Evolutionary conservation across 2,888 invertebrate species (phyloP), one percentile per base, ranked within the genome.

Genomic region (Mongoloraphidia duomilia): DNA sequence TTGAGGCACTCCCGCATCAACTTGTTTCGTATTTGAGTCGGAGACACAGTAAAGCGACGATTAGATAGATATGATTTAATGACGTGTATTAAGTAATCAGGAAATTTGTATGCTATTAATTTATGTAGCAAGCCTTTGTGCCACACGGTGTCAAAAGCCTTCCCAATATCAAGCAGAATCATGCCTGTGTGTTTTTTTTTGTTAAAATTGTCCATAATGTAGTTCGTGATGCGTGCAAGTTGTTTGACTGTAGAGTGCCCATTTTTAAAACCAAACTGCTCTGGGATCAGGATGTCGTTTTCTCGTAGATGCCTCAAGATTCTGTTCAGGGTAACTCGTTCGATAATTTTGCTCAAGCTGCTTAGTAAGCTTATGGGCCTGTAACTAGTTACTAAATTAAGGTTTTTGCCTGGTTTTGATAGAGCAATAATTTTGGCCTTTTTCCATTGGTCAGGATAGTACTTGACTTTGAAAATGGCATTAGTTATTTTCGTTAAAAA

Each of bases 161-260:
- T 62, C 47, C 59, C 57, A 9, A 64, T 59, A 41, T 63, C 60
- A 12, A 64, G 45, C n/a, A 64, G 50, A 1, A 58, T 45, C 53
- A 62, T 56, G 0, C 54, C 54, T 12, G 61, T 61, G 2, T 50
- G 46, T 8, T 55, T 52, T 2, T 57, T 53, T 41, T 54, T 54
- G 46, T 62, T 61, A 13, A 58, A 61, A 6, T 57, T 56, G 5
- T 55, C 42, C 1, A 44, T 49, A 8, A 60, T 55, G 36, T 59
- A 54, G 38, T 58, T 58, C 1, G 53, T 51, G 17, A 65, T 59
- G 51, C 61, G 45, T 0, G 50, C 49, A 2, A 63, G 48, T 53
- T 64, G 61, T 39, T 57, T 56, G 1, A 54, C 54, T 3, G 63
- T 61, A 39, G 52, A 58, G 44, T 61, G 61, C 13, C 53, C 48